phyloP scores from a whole-genome alignment of 2,797 vertebrate genomes.

The Zenarchopterus dispar region DNA sequence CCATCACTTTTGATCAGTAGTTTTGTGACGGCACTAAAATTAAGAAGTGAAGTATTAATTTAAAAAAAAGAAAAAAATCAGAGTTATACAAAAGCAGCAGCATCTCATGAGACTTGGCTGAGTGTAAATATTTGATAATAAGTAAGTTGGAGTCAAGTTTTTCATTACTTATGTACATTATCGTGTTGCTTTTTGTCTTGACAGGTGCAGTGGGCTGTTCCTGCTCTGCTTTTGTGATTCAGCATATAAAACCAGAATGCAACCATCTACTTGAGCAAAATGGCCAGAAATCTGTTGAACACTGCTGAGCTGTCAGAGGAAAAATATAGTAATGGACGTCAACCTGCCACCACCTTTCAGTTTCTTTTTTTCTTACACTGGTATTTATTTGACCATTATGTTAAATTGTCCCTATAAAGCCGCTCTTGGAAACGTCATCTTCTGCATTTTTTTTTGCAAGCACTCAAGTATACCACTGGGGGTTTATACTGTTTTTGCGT shows the following conservation, averaged over 20 bases:
- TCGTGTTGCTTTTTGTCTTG: constrained; percentile 19
- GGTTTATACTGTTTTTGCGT: constrained; percentile 73
- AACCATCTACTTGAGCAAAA: constrained; percentile 59
- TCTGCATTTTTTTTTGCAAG: constrained; percentile 76
- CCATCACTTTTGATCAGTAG: too few relatives aligned
- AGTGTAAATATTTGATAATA: too few relatives aligned
- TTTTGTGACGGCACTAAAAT: too few relatives aligned
- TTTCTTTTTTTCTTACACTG: constrained; percentile 80
- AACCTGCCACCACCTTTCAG: constrained; percentile 67
- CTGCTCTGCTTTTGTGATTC: constrained; percentile 29
- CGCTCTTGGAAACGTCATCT: constrained; percentile 77
- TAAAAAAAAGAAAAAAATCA: too few relatives aligned
- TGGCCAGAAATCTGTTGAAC: constrained; percentile 61
- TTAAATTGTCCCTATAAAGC: constrained; percentile 85
- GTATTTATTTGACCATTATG: constrained; percentile 86
- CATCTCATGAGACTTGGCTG: too few relatives aligned
- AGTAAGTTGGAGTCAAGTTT: constrained; percentile 10
- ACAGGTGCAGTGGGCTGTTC: constrained; percentile 24
- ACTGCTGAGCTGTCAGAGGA: constrained; percentile 65
- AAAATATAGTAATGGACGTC: constrained; percentile 73
- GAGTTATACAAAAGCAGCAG: too few relatives aligned
- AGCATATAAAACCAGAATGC: constrained; percentile 45
- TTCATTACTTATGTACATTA: constrained; percentile 27
- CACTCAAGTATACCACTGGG: constrained; percentile 80
- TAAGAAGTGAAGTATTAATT: too few relatives aligned